These are phyloP conservation scores for Candoia aspera DNA, from an alignment of 2,113 vertebrate species.

Conservation along the genomic window DNA sequence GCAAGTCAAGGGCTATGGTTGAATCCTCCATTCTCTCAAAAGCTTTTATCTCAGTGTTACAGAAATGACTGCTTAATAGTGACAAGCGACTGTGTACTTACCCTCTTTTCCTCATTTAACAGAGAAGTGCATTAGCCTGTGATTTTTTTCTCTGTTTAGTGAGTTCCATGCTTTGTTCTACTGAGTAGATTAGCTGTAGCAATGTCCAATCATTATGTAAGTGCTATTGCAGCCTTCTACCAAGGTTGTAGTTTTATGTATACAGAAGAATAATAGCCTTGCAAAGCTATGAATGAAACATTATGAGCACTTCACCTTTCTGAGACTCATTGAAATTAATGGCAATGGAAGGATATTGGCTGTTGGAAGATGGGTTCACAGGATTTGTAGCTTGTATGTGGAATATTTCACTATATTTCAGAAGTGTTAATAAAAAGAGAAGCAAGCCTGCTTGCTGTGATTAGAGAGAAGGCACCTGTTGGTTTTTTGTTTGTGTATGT, in stretches of 20 bases:
- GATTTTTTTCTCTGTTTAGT: conserved; percentile 9
- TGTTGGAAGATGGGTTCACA: not conserved
- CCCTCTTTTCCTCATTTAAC: not conserved
- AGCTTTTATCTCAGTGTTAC: conserved; percentile 46
- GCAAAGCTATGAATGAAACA: conserved; percentile 24
- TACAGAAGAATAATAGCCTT: conserved; percentile 45
- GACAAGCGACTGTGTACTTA: conserved; percentile 41
- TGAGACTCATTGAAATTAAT: conserved; percentile 33
- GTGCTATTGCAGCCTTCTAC: conserved; percentile 25
- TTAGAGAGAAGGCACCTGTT: not conserved
- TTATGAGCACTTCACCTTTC: conserved; percentile 42
- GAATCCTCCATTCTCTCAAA: conserved; percentile 51
- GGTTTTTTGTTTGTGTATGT: not conserved
- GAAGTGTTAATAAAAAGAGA: not conserved
- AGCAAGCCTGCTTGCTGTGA: not conserved
- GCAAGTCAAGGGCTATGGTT: conserved; percentile 20
- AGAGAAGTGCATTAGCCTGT: conserved; percentile 32
- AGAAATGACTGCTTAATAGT: conserved; percentile 57
- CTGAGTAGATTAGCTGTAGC: conserved; percentile 33
- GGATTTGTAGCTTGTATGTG: not conserved
- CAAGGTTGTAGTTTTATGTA: conserved; percentile 45
- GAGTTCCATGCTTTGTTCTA: conserved; percentile 55
- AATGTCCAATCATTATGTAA: conserved; percentile 37
- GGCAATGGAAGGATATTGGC: not conserved
- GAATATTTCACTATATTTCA: not conserved